phyloP scores from a whole-genome alignment of 2,888 invertebrate genomes.

The Amiota mariae region DNA sequence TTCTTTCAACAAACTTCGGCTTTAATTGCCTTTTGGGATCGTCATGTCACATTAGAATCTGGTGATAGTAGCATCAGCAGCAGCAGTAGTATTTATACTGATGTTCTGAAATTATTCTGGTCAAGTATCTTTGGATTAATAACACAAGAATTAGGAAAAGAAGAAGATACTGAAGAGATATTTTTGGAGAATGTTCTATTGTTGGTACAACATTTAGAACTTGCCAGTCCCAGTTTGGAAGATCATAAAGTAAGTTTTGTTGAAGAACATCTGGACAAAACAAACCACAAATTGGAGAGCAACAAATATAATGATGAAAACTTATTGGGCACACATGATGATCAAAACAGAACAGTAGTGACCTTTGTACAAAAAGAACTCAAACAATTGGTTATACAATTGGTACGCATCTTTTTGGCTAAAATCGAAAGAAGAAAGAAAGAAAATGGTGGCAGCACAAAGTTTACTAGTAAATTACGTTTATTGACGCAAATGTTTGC shows the following conservation, averaged over 20 bases:
- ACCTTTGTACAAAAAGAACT: conserved; percentile 65
- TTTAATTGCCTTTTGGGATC: conserved; percentile 77
- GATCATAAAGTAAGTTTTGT: conserved; percentile 77
- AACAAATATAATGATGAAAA: not conserved
- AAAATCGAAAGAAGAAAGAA: conserved; percentile 74
- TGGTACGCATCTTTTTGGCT: conserved; percentile 75
- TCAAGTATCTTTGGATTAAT: conserved; percentile 58
- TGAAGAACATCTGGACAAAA: conserved; percentile 46
- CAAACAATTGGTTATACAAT: conserved; percentile 61
- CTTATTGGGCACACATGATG: conserved; percentile 31
- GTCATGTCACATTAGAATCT: conserved; percentile 37
- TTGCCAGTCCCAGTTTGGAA: conserved; percentile 70
- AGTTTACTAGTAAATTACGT: conserved; percentile 75
- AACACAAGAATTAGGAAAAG: conserved; percentile 50
- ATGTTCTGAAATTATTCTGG: conserved; percentile 67
- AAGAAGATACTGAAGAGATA: conserved; percentile 52
- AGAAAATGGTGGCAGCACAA: conserved; percentile 52
- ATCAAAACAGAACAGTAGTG: conserved; percentile 42
- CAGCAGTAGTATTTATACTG: conserved; percentile 50
- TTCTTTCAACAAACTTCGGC: conserved; percentile 75
- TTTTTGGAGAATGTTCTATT: conserved; percentile 73
- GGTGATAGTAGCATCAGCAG: not conserved
- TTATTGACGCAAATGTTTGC: conserved; percentile 77
- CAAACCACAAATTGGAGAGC: conserved; percentile 22
- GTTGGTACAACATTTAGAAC: conserved; percentile 70